Evolutionary conservation across 2,113 vertebrate genomes (phyloP), one percentile per base, ranked within the genome.

Genomic region (Platysteira castanea): DNA sequence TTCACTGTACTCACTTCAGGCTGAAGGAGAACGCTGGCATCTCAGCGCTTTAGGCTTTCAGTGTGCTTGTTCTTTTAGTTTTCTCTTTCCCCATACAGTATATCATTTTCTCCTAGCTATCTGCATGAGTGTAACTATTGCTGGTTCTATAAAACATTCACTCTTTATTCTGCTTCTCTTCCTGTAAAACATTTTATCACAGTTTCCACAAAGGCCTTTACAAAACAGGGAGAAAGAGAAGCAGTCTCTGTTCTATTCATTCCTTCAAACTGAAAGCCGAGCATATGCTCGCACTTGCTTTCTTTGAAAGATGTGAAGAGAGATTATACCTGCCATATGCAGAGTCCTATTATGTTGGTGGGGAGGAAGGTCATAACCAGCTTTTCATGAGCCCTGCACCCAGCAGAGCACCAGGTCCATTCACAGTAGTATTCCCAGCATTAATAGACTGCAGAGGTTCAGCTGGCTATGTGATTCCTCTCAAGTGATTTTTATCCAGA

Each of bases 101-200:
- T 84, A 60, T 47, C 35, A 71, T 87, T 85, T 83, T 23, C 56
- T 64, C 52, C 53, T 61, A 67, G n/a, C 67, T 87, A 74, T 76
- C 77, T 70, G 23, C 77, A 56, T 50, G 42, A 94, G 31, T 88
- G 84, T 42, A 67, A 68, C 80, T 89, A 50, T 80, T 3, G 3
- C 46, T 60, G 35, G 41, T 65, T 84, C 84, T 95, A 9, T 57
- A 21, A 83, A 93, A 60, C 3, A 0, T 88, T 81, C 76, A 57
- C 26, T 77, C 69, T 95, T 95, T 93, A 88, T 90, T 89, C 86
- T 95, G 37, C 61, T 19, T 87, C 60, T 95, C 22, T 79, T 94
- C 53, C 57, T 86, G 44, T 37, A 86, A 90, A 92, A 87, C 17
- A 73, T 89, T 96, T 90, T 79, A 70, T 81, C 79, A 23, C 65